Conservation (phyloP, 1,140 invertebrate species). For the Sinella curviseta region DNA sequence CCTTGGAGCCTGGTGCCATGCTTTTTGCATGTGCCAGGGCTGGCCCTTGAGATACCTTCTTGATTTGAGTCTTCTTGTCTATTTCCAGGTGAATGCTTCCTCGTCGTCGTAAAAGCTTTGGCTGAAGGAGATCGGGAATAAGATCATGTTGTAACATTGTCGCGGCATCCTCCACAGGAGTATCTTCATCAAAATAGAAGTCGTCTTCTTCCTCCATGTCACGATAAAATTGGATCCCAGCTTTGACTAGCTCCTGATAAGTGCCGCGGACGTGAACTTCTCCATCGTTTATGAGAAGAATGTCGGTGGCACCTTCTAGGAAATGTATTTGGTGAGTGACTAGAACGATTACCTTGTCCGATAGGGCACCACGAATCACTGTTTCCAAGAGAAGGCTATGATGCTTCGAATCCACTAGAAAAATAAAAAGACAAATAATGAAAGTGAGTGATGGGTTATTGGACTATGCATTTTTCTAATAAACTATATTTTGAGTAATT, state of each 20-base stretch:
- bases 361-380: background rate
- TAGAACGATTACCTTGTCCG: background rate
- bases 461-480: background rate
- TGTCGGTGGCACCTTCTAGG: background rate
- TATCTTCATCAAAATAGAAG: background rate
- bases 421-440: background rate
- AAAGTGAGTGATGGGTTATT: too few species aligned
- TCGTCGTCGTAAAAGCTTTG: background rate
- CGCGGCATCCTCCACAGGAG: background rate
- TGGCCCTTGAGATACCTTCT: background rate
- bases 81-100: background rate
- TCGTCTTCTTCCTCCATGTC: background rate
- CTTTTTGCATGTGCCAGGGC: background rate
- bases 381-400: background rate
- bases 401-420: background rate
- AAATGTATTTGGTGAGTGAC: constrained; percentile 18
- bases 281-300: background rate
- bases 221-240: background rate
- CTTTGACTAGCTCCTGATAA: background rate
- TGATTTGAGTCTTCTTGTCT: background rate
- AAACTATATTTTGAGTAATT: background rate
- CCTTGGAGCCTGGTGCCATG: background rate
- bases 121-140: background rate
- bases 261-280: background rate
- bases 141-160: background rate